A percentile compares a stretch with the other conserved stretches of the same genome.
phyloP scores from a whole-genome alignment of 2,797 vertebrate species.

The Rousettus madagascariensis region DNA sequence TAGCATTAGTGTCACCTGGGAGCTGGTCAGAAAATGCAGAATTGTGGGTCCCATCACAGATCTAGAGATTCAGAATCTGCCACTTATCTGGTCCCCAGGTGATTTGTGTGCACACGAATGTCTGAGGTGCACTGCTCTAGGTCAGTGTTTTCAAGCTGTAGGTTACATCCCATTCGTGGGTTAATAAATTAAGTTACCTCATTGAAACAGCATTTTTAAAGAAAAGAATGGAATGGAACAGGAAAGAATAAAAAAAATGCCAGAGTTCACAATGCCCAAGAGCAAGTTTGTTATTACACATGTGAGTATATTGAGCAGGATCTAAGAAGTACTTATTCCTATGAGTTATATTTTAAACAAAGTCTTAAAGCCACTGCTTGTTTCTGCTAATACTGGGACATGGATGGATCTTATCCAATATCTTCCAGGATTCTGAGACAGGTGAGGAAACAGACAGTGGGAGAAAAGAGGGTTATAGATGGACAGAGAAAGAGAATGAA shows the following conservation, averaged over 20 bases:
- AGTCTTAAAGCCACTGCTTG: background rate
- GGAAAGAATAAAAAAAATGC: background rate
- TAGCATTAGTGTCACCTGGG: too few relatives aligned
- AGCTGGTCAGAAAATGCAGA: background rate
- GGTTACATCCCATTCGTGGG: background rate
- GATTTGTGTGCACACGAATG: background rate
- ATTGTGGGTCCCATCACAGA: background rate
- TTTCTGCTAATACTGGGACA: background rate
- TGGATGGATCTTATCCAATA: background rate
- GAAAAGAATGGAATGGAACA: background rate
- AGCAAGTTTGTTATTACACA: background rate
- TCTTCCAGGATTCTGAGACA: background rate
- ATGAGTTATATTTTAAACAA: background rate
- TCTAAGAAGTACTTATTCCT: background rate
- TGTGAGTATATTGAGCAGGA: background rate
- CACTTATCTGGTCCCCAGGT: background rate
- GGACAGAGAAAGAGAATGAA: background rate
- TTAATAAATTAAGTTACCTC: background rate
- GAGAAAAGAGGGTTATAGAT: background rate
- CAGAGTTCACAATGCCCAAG: background rate
- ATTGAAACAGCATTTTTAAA: conserved; percentile 22
- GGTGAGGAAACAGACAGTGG: background rate
- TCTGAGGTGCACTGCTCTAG: background rate
- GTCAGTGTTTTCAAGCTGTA: background rate
- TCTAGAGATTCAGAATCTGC: conserved; percentile 11